Percentiles rank a stretch among this genome's conserved stretches.
Evolutionary conservation across 2,113 vertebrate species (phyloP).

Genomic region (Psittacara wagleri): DNA sequence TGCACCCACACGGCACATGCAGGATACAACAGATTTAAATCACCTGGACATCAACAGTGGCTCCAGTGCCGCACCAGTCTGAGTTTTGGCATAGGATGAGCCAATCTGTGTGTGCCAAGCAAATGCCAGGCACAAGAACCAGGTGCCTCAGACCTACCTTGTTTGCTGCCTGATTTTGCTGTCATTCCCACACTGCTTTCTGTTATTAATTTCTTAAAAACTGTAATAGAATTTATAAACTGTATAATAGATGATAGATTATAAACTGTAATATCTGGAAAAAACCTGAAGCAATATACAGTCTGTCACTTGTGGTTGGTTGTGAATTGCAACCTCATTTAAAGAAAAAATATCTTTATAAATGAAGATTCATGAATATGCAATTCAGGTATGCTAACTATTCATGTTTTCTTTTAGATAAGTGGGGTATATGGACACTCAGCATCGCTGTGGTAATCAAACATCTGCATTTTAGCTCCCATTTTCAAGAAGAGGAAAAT

Average conservation of each 20-base stretch:
- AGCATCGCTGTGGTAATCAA: neutral
- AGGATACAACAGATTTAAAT: neutral
- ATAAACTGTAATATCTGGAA: neutral
- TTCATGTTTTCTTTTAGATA: neutral
- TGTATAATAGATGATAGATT: too few relatives aligned
- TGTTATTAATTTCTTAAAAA: neutral
- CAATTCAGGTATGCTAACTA: neutral
- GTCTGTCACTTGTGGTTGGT: neutral
- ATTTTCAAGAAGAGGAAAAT: too few relatives aligned
- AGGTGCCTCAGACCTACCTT: neutral
- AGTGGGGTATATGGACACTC: neutral
- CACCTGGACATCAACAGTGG: neutral
- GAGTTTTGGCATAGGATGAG: neutral
- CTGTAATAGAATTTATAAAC: too few relatives aligned
- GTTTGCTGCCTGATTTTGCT: neutral
- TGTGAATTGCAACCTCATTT: neutral
- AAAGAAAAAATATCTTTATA: neutral
- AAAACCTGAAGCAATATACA: neutral
- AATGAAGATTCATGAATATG: neutral
- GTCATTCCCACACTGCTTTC: neutral
- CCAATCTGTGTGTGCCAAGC: neutral
- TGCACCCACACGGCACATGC: fast-evolving
- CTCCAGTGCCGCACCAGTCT: neutral
- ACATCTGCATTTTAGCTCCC: neutral
- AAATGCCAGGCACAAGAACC: neutral